Evolutionary conservation across 1,140 invertebrate genomes (phyloP).

Genomic region (Vollenhovia emeryi): DNA sequence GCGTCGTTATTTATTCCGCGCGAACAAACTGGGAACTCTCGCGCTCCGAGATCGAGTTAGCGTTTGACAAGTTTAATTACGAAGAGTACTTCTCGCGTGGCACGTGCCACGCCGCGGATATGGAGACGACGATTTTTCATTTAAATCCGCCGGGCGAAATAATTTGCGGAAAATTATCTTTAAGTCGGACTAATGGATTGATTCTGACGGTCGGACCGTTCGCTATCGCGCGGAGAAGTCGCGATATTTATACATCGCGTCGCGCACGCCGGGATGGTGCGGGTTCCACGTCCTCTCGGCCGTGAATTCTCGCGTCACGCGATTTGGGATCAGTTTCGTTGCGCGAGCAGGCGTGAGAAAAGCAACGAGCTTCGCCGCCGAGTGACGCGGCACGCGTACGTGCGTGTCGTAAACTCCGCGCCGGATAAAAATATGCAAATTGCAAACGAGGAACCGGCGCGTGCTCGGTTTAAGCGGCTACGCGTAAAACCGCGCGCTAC

Average conservation of each 20-base stretch:
- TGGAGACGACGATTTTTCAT: conserved; percentile 32
- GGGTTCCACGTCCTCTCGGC: neutral
- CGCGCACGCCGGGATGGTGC: neutral
- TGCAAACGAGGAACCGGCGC: conserved; percentile 54
- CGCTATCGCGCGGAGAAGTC: neutral
- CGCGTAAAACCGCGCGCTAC: neutral
- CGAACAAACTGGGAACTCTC: conserved; percentile 39
- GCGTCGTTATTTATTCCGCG: conserved; percentile 35
- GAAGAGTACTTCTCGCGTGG: neutral
- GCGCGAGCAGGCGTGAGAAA: conserved; percentile 27
- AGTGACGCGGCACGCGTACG: conserved; percentile 55
- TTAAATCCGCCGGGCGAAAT: neutral
- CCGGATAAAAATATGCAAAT: conserved; percentile 69
- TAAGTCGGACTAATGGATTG: neutral
- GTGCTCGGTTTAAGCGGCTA: conserved; percentile 46
- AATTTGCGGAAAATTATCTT: conserved; percentile 27
- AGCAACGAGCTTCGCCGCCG: conserved; percentile 44
- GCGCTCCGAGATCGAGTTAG: conserved; percentile 36
- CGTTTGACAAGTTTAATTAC: conserved; percentile 55
- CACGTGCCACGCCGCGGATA: neutral
- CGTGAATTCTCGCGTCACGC: conserved; percentile 1
- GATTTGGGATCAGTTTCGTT: conserved; percentile 12
- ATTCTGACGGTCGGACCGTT: neutral
- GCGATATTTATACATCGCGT: neutral
- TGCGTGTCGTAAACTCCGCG: conserved; percentile 61